These are phyloP conservation scores for Chauna torquata DNA, from an alignment of 2,113 vertebrate species.

Conservation along the genomic window DNA sequence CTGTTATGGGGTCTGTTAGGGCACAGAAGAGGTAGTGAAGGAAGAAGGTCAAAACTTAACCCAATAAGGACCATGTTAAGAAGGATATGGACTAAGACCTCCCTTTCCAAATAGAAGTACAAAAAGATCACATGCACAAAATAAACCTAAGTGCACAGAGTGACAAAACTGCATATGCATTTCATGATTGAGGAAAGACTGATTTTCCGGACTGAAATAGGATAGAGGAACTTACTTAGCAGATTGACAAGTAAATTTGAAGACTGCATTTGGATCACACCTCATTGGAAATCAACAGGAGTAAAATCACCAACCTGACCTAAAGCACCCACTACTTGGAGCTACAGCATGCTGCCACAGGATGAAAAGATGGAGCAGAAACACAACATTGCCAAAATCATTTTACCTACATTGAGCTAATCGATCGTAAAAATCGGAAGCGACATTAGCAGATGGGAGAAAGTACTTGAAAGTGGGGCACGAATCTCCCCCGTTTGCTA, in stretches of 20 bases:
- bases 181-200: not conserved
- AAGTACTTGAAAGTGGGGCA: not conserved
- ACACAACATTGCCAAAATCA: not conserved
- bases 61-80: not conserved
- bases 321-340: not conserved
- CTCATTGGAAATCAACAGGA: not conserved
- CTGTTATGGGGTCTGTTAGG: constrained; percentile 68
- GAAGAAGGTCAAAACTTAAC: constrained; percentile 65
- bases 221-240: not conserved
- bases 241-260: not conserved
- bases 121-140: constrained; percentile 39
- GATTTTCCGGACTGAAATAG: not conserved
- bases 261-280: not conserved
- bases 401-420: not conserved
- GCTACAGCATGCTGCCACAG: not conserved
- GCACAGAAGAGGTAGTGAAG: constrained; percentile 69
- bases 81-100: not conserved
- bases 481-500: not conserved
- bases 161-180: not conserved
- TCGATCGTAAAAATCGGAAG: not conserved
- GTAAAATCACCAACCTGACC: not conserved
- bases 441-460: not conserved
- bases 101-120: constrained; percentile 17
- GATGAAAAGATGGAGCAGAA: not conserved
- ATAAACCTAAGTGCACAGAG: not conserved